Evolutionary conservation across 2,888 invertebrate species (phyloP).

Genomic region (Acanthoscelides obtectus): DNA sequence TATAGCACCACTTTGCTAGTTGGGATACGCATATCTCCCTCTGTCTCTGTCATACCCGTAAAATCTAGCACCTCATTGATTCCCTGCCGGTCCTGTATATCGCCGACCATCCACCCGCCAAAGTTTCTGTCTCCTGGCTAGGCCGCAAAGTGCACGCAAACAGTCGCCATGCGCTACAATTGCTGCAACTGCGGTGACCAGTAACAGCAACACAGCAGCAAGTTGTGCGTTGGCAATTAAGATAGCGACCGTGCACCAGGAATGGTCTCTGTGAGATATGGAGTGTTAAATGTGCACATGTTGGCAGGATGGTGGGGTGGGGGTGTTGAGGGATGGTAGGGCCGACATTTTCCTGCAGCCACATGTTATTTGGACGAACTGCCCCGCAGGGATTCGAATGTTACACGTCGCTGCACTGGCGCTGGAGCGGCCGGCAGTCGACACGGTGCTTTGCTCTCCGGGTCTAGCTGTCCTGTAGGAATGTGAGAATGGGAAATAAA

Average conservation of each 20-base stretch:
- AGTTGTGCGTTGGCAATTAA: slow-evolving; percentile 19
- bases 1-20: too few relatives aligned
- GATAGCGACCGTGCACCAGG: slow-evolving; percentile 21
- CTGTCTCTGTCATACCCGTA: too few relatives aligned
- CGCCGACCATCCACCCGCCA: background rate
- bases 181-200: background rate
- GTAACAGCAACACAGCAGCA: background rate
- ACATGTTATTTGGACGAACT: slow-evolving; percentile 29
- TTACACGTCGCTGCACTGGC: slow-evolving; percentile 26
- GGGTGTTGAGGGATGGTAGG: slow-evolving; percentile 2
- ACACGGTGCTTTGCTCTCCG: background rate
- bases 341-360: slow-evolving; percentile 29
- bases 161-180: background rate
- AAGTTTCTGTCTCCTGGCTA: background rate
- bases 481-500: too few relatives aligned
- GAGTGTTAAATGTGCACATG: slow-evolving; percentile 28
- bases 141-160: background rate
- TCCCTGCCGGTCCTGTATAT: too few relatives aligned
- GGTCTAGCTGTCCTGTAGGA: background rate
- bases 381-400: slow-evolving; percentile 24
- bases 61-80: too few relatives aligned
- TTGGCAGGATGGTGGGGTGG: slow-evolving; percentile 13
- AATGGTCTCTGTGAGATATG: slow-evolving; percentile 26
- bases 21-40: too few relatives aligned
- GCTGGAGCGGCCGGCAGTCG: too few relatives aligned